These are phyloP conservation scores for Oncopodura yosiiana DNA, from an alignment of 1,140 invertebrate genomes.

Conservation along the genomic window DNA sequence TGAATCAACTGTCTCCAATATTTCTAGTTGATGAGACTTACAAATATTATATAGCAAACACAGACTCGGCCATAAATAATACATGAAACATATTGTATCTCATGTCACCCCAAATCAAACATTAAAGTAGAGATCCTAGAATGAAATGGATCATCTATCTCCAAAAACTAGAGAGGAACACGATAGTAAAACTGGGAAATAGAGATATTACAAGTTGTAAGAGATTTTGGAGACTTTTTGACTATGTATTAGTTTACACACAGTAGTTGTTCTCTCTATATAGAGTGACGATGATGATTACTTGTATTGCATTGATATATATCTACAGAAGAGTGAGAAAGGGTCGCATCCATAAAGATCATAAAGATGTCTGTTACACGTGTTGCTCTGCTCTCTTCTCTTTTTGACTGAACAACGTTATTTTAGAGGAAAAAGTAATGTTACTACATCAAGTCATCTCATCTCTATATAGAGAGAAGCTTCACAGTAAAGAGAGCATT, in stretches of 20 bases:
- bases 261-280: too few relatives aligned
- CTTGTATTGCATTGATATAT: too few relatives aligned
- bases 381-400: slow-evolving; percentile 18
- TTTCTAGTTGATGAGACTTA: neutral
- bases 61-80: slow-evolving; percentile 7
- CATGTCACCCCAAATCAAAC: slow-evolving; percentile 5
- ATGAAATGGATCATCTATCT: neutral
- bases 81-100: slow-evolving; percentile 13
- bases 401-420: neutral
- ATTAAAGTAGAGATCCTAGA: neutral
- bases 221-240: too few relatives aligned
- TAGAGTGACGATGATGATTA: too few relatives aligned
- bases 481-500: too few relatives aligned
- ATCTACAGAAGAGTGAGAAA: slow-evolving; percentile 27
- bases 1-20: neutral
- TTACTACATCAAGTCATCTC: too few relatives aligned
- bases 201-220: too few relatives aligned
- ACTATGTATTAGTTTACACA: too few relatives aligned
- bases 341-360: slow-evolving; percentile 35
- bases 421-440: too few relatives aligned
- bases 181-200: slow-evolving; percentile 2
- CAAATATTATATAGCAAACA: neutral
- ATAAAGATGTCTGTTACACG: slow-evolving; percentile 35
- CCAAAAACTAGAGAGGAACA: neutral
- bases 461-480: too few relatives aligned